phyloP scores from a whole-genome alignment of 2,797 vertebrate genomes.

The Rhincodon typus region DNA sequence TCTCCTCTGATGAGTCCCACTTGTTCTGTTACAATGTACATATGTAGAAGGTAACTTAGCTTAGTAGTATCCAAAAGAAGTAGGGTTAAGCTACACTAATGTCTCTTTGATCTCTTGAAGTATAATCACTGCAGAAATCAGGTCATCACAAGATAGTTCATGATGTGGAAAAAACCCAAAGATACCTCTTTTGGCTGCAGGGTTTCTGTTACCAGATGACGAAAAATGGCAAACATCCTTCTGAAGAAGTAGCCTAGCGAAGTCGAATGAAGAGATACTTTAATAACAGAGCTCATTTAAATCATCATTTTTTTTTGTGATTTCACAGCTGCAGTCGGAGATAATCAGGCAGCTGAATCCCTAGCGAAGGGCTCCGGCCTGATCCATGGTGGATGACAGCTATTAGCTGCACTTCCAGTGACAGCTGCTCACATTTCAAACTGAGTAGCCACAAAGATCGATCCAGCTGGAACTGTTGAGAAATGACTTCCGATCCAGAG shows the following conservation, averaged over 20 bases:
- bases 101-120: conserved; percentile 46
- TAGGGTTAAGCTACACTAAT: conserved; percentile 41
- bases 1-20: not conserved
- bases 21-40: not conserved
- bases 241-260: not conserved
- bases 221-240: not conserved
- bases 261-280: conserved; percentile 1
- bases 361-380: conserved; percentile 73
- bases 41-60: conserved; percentile 9
- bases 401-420: conserved; percentile 80
- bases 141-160: conserved; percentile 41
- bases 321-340: conserved; percentile 76
- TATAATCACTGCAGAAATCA: conserved; percentile 41
- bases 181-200: conserved; percentile 33
- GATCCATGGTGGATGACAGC: conserved; percentile 54
- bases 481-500: conserved; percentile 70
- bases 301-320: conserved; percentile 42
- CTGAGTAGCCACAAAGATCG: conserved; percentile 64
- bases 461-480: conserved; percentile 76
- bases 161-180: conserved; percentile 43
- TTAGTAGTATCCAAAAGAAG: conserved; percentile 40
- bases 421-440: conserved; percentile 69
- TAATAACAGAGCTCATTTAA: conserved; percentile 14
- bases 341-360: conserved; percentile 76
- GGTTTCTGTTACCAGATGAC: conserved; percentile 47